These are phyloP conservation scores for Drosophila eugracilis DNA, from an alignment of 1,140 invertebrate genomes.

Conservation along the genomic window DNA sequence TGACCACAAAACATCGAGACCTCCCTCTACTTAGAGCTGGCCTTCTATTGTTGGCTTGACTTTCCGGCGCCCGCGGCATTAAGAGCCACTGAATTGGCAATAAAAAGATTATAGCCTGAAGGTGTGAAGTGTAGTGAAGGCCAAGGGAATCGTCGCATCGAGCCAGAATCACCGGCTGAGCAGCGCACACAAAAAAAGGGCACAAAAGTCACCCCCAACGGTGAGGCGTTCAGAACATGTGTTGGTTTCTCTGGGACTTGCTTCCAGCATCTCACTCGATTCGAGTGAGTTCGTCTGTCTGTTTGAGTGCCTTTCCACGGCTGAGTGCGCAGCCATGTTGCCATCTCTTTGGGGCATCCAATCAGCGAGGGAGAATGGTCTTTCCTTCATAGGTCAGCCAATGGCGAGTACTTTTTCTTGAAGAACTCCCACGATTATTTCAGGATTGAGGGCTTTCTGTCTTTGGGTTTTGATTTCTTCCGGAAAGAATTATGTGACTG, in stretches of 20 bases:
- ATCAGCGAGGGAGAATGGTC: conserved; percentile 21
- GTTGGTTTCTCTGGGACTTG: conserved; percentile 2
- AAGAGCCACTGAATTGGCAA: conserved; percentile 83
- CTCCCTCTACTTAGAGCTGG: conserved; percentile 2
- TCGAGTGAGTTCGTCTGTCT: conserved; percentile 31
- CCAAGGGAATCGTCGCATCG: conserved; percentile 7
- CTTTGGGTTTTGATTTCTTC: not conserved
- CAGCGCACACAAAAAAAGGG: not conserved
- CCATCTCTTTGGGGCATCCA: conserved; percentile 21
- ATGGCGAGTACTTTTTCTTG: conserved; percentile 18
- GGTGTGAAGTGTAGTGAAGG: conserved; percentile 74
- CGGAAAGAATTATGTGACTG: too few species aligned
- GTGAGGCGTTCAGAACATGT: conserved; percentile 27
- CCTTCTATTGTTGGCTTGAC: conserved; percentile 59
- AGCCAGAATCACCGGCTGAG: not conserved
- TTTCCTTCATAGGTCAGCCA: conserved; percentile 21
- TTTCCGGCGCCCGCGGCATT: conserved; percentile 62
- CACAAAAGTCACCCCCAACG: conserved; percentile 21
- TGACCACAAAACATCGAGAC: conserved; percentile 62
- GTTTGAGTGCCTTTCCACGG: conserved; percentile 2
- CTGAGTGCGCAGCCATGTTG: conserved; percentile 61
- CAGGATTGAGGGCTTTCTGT: not conserved
- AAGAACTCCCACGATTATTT: not conserved
- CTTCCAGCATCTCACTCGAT: conserved; percentile 54
- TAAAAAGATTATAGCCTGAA: conserved; percentile 84